phyloP scores from a whole-genome alignment of 2,113 vertebrate genomes.

The Malurus elegans region DNA sequence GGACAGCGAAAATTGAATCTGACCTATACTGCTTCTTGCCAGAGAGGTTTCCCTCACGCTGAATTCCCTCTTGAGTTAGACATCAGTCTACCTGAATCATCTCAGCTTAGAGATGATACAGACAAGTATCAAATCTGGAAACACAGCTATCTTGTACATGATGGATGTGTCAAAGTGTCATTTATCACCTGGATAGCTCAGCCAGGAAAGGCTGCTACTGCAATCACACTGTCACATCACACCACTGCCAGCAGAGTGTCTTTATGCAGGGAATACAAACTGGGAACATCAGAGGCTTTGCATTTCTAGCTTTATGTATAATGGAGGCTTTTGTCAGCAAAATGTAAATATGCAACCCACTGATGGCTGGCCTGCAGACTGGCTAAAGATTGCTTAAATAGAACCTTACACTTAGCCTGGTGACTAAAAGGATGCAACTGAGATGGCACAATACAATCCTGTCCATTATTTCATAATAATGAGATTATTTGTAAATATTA shows the following conservation, averaged over 20 bases:
- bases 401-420: not conserved
- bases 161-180: not conserved
- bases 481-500: not conserved
- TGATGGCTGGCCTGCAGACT: not conserved
- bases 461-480: not conserved
- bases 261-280: not conserved
- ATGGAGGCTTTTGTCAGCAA: not conserved
- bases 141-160: accelerated
- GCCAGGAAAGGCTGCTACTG: not conserved
- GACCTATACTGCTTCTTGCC: not conserved
- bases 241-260: not conserved
- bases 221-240: not conserved
- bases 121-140: not conserved
- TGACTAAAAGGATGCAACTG: not conserved
- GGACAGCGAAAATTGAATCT: not conserved
- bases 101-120: not conserved
- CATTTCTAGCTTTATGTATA: not conserved
- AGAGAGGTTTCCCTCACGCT: not conserved
- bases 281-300: not conserved
- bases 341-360: not conserved
- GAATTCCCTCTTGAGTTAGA: not conserved
- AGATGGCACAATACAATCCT: not conserved
- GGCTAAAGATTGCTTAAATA: not conserved
- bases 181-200: not conserved
- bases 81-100: not conserved